Percentiles rank a stretch among this genome's conserved stretches.
These are phyloP conservation scores for Periophthalmodon schlosseri DNA, from an alignment of 2,113 vertebrate genomes.

Conservation along the genomic window DNA sequence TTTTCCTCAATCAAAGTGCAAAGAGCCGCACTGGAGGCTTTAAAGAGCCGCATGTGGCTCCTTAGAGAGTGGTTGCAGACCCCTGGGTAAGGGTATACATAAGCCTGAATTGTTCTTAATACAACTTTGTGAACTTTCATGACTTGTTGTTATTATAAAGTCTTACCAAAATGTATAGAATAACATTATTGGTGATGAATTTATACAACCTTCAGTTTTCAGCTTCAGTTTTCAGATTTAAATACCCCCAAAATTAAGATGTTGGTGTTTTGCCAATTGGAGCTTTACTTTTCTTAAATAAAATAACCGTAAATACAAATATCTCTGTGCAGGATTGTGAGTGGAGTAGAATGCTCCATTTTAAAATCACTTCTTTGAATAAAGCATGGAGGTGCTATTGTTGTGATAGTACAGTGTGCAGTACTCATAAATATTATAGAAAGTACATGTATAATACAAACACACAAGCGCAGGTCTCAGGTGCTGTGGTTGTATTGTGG, in stretches of 20 bases:
- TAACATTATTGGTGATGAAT: neutral
- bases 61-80: too few species aligned
- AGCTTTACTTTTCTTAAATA: neutral
- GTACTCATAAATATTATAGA: neutral
- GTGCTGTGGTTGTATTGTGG: neutral
- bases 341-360: neutral
- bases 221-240: neutral
- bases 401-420: constrained; percentile 3
- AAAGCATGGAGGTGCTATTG: neutral
- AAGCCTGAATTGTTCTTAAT: too few species aligned
- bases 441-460: constrained; percentile 7
- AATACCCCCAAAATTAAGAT: neutral
- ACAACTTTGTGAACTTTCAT: too few species aligned
- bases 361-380: neutral
- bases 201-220: neutral
- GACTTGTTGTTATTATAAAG: too few species aligned
- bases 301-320: neutral
- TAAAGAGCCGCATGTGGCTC: too few species aligned
- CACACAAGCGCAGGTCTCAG: neutral
- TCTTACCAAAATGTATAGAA: too few species aligned
- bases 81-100: too few species aligned
- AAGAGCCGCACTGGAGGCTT: too few species aligned
- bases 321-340: neutral
- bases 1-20: too few species aligned
- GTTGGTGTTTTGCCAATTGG: neutral